Evolutionary conservation across 2,113 vertebrate genomes (phyloP).

Genomic region (Melanerpes aurifrons): DNA sequence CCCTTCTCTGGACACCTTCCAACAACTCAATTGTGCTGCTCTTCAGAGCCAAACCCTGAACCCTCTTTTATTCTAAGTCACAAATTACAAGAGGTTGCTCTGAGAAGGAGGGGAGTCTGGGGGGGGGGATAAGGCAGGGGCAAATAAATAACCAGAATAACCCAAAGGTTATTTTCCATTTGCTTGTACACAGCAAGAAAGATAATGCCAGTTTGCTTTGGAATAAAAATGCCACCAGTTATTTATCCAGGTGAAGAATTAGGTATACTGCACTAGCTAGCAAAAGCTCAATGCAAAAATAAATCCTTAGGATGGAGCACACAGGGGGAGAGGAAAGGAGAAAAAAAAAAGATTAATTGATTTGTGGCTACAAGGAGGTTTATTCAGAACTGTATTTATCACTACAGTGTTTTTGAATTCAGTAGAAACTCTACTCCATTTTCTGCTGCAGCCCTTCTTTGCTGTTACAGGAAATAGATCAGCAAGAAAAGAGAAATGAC

Average conservation of each 20-base stretch:
- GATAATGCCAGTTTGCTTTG: slow-evolving; percentile 49
- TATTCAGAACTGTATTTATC: slow-evolving; percentile 75
- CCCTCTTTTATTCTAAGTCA: neutral
- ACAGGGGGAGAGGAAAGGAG: neutral
- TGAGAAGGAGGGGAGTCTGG: no score
- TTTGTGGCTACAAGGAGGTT: slow-evolving; percentile 59
- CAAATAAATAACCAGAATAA: neutral
- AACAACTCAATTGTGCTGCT: neutral
- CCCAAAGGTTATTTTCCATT: slow-evolving; percentile 12
- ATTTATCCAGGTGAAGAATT: slow-evolving; percentile 69
- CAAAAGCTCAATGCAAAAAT: slow-evolving; percentile 58
- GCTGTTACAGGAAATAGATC: slow-evolving; percentile 24
- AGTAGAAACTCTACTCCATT: slow-evolving; percentile 69
- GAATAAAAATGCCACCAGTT: slow-evolving; percentile 69
- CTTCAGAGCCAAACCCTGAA: neutral
- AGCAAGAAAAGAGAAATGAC: slow-evolving; percentile 47
- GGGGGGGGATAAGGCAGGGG: neutral
- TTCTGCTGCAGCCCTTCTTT: slow-evolving; percentile 50
- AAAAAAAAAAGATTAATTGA: slow-evolving; percentile 69
- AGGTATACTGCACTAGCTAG: neutral
- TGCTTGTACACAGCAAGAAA: slow-evolving; percentile 58
- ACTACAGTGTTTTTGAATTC: slow-evolving; percentile 72
- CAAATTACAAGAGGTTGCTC: neutral
- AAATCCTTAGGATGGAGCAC: slow-evolving; percentile 53
- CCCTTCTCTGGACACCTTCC: no score